Evolutionary conservation across 2,888 invertebrate genomes (phyloP), one percentile per base, ranked within the genome.

Genomic region (Chouioia cunea): DNA sequence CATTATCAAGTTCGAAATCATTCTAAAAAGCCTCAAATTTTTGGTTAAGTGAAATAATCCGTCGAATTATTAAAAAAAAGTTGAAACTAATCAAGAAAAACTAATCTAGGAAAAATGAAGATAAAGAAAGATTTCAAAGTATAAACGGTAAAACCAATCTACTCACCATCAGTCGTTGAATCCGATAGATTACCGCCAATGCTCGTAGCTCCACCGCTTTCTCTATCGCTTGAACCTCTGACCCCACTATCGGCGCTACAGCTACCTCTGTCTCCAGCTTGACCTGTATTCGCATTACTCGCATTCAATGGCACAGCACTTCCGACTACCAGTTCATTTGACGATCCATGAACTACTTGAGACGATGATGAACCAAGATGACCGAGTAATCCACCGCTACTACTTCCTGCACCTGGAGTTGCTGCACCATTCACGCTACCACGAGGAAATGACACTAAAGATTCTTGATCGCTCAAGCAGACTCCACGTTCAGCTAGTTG

Each of bases 161-260:
- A 73, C 69, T 88, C 88, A 81, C 93, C 93, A 81, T 93, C 93
- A 16, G 92, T 93, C 16, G 93, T 93, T 4, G 93, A 93, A 84
- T 93, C 93, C 0, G 92, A 93, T 56, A 93, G 87, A 85, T 93
- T 93, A n/a, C 93, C 93, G 43, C 94, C 93, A 78, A 93, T 93
- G 73, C 93, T 93, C 59, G 94, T 93, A 2, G 93, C 93, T 15
- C 93, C 93, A 18, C 92, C 92, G 78, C 92, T 92, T 80, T 93
- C 92, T 44, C 92, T 87, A 83, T 95, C 95, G 79, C 94, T 94
- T 85, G 93, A 93, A 82, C 93, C 92, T 79, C 95, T 89, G 18
- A 95, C 92, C 4, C 94, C 95, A 23, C 94, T 94, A 85, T 95
- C 95, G 15, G 94, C 94, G 80, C 94, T 94, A 87, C 94, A 94